These are phyloP conservation scores for Stegostoma tigrinum DNA, from an alignment of 2,113 vertebrate genomes.

Conservation along the genomic window DNA sequence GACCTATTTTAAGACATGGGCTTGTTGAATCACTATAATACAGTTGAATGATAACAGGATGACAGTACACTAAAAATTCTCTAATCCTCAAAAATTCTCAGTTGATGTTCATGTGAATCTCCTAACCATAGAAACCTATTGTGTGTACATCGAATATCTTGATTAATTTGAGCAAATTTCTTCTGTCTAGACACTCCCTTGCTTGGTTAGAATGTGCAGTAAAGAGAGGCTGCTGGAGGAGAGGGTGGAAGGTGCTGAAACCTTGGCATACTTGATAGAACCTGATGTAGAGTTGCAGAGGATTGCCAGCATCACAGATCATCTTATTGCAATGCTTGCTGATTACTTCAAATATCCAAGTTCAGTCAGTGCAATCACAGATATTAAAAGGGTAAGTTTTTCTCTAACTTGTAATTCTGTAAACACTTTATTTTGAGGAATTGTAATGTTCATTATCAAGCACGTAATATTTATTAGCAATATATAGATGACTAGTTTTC, in stretches of 20 bases:
- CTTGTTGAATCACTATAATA: not conserved
- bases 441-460: not conserved
- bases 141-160: not conserved
- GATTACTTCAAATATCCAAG: conserved; percentile 99
- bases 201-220: conserved; percentile 95
- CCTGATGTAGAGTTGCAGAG: conserved; percentile 93
- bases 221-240: conserved; percentile 92
- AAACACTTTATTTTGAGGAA: not conserved
- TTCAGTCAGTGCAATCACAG: conserved; percentile 93
- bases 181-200: conserved; percentile 77
- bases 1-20: not conserved
- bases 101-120: not conserved
- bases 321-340: conserved; percentile 90
- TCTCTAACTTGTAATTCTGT: not conserved
- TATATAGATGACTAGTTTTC: not conserved
- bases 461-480: not conserved
- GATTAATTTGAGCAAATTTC: not conserved
- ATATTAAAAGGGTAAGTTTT: conserved; percentile 89
- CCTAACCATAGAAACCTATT: not conserved
- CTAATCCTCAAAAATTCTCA: not conserved
- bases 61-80: not conserved
- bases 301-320: conserved; percentile 91
- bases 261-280: conserved; percentile 91
- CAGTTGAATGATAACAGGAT: not conserved
- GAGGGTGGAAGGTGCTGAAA: conserved; percentile 92